Conservation (phyloP, 2,113 vertebrate genomes). For the Lycaon pictus region DNA sequence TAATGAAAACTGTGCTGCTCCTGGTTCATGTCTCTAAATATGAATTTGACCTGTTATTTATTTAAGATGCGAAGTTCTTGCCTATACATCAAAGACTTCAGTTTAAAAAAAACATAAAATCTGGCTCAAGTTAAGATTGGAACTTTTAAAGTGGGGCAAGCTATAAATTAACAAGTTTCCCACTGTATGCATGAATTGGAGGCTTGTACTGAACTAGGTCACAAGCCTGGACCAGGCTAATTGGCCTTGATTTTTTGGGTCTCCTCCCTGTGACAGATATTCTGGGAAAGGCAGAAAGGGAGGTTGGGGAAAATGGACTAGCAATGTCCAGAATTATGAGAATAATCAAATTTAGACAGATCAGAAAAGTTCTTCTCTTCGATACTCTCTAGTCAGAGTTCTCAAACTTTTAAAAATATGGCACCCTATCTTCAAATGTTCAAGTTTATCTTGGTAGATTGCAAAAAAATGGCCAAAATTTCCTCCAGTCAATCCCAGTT, state of each 20-base stretch:
- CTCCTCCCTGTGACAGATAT: slow-evolving; percentile 36
- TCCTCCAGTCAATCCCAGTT: neutral
- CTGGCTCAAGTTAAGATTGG: slow-evolving; percentile 66
- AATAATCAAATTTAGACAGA: slow-evolving; percentile 51
- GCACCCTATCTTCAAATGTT: neutral
- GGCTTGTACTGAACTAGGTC: slow-evolving; percentile 79
- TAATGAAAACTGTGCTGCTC: slow-evolving; percentile 77
- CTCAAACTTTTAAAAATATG: slow-evolving; percentile 19
- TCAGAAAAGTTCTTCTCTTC: neutral
- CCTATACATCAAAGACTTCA: slow-evolving; percentile 72
- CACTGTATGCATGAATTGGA: slow-evolving; percentile 72
- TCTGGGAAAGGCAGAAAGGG: neutral
- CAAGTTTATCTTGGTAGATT: neutral
- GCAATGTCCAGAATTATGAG: neutral
- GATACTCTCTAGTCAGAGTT: neutral
- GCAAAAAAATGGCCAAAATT: slow-evolving; percentile 6
- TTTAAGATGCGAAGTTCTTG: slow-evolving; percentile 79
- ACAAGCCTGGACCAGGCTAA: slow-evolving; percentile 71
- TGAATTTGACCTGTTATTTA: slow-evolving; percentile 82
- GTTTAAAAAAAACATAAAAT: slow-evolving; percentile 81
- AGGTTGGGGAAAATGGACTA: neutral
- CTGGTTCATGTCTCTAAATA: slow-evolving; percentile 79
- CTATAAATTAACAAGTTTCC: slow-evolving; percentile 82
- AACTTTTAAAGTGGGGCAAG: slow-evolving; percentile 76
- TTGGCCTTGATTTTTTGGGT: slow-evolving; percentile 58